phyloP scores from a whole-genome alignment of 2,113 vertebrate genomes.

The Rissa tridactyla region DNA sequence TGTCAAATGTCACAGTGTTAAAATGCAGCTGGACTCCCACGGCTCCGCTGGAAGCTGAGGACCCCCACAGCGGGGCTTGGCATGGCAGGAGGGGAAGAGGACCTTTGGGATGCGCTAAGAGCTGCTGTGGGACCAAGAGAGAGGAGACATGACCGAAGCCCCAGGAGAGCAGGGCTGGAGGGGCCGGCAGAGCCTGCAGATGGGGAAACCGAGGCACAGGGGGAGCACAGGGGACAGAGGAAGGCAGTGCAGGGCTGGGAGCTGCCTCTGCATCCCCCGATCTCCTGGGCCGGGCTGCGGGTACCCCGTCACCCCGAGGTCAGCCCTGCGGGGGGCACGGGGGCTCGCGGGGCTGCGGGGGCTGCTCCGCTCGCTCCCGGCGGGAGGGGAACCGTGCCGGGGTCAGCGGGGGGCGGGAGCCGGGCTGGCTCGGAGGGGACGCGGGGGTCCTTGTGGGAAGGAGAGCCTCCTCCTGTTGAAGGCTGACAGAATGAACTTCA shows the following conservation, averaged over 20 bases:
- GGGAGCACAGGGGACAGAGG: background rate
- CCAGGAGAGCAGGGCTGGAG: background rate
- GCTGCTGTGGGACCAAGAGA: background rate
- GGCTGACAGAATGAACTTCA: constrained; percentile 64
- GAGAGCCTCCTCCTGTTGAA: constrained; percentile 18
- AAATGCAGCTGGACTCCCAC: background rate
- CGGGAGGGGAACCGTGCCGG: background rate
- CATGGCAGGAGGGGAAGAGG: background rate
- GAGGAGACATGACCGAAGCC: background rate
- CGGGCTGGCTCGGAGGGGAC: background rate
- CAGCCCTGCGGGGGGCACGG: background rate
- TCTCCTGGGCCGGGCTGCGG: background rate
- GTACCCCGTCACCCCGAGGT: background rate
- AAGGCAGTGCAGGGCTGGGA: background rate
- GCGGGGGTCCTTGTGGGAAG: background rate
- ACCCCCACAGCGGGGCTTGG: background rate
- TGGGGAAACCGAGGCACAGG: background rate
- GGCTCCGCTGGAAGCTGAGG: background rate
- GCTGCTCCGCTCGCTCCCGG: background rate
- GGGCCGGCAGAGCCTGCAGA: background rate
- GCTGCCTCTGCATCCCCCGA: background rate
- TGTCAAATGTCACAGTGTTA: background rate
- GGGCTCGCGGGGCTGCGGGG: background rate
- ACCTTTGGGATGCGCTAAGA: background rate
- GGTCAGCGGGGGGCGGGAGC: background rate